Conservation (phyloP, 2,888 invertebrate genomes). For the Penaeus monodon region DNA sequence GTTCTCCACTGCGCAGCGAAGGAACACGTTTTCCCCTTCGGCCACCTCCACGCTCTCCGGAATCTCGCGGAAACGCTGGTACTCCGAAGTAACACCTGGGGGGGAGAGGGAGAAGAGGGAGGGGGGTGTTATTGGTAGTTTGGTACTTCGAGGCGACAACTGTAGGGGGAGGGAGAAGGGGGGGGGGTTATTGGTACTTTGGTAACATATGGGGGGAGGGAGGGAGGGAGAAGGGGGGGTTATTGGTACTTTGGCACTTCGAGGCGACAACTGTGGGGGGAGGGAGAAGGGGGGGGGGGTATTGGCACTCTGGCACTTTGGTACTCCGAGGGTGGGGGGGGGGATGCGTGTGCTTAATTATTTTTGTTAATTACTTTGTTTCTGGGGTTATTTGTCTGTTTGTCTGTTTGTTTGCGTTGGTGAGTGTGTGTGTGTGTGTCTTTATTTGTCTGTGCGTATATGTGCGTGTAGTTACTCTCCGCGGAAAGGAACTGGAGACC, state of each 20-base stretch:
- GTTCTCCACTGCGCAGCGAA: constrained; percentile 88
- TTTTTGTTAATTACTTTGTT: no score
- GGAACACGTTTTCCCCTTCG: constrained; percentile 84
- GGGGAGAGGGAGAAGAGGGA: no score
- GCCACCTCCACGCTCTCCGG: constrained; percentile 84
- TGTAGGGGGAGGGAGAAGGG: background rate
- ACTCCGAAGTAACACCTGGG: no score
- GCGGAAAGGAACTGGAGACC: no score
- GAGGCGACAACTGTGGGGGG: background rate
- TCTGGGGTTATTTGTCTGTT: no score
- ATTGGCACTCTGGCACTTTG: no score
- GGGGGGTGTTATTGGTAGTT: no score
- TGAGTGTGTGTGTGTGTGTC: no score
- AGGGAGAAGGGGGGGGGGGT: background rate
- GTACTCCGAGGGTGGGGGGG: background rate
- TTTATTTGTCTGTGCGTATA: no score
- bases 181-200: no score
- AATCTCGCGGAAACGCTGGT: constrained; percentile 83
- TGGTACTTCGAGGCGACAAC: background rate
- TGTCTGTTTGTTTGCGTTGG: no score
- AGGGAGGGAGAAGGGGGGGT: background rate
- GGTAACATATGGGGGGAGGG: background rate
- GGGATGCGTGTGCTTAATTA: background rate
- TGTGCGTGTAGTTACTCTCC: no score
- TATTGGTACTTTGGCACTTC: background rate